phyloP scores from a whole-genome alignment of 2,113 vertebrate genomes.

The Tylochromis polylepis region DNA sequence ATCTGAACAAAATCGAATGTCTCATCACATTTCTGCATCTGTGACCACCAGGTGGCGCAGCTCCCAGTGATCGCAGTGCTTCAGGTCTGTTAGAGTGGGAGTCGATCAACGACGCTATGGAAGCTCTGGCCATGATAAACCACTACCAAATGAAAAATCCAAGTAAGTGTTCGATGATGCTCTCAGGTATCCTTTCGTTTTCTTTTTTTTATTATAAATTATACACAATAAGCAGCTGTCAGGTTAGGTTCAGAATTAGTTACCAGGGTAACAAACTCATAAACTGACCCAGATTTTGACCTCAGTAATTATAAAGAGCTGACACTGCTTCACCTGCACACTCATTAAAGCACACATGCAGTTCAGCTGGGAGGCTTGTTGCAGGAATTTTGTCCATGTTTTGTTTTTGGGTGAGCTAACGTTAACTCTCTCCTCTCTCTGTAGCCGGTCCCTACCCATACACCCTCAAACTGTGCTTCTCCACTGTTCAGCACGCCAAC shows the following conservation, averaged over 20 bases:
- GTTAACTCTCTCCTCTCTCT: background rate
- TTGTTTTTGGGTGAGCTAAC: background rate
- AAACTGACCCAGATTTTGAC: no score
- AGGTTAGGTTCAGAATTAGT: background rate
- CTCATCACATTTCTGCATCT: background rate
- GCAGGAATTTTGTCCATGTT: background rate
- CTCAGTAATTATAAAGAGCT: background rate
- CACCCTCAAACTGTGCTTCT: slow-evolving; percentile 93
- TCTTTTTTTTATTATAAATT: background rate
- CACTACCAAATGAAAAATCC: slow-evolving; percentile 95
- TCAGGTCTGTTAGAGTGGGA: slow-evolving; percentile 94
- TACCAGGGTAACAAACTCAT: background rate
- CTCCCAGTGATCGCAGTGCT: slow-evolving; percentile 85
- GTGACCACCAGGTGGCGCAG: slow-evolving; percentile 47
- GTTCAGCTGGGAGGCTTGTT: background rate
- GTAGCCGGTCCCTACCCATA: slow-evolving; percentile 88
- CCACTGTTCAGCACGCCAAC: slow-evolving; percentile 87
- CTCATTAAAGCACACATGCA: background rate
- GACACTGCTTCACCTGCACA: background rate
- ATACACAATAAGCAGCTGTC: background rate
- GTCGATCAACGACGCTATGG: slow-evolving; percentile 88
- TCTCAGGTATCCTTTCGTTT: background rate
- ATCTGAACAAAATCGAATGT: background rate
- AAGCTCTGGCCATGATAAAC: slow-evolving; percentile 85
- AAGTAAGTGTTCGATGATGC: slow-evolving; percentile 67